Evolutionary conservation across 2,113 vertebrate species (phyloP), one percentile per base, ranked within the genome.

Genomic region (Oxygymnocypris stewartii): DNA sequence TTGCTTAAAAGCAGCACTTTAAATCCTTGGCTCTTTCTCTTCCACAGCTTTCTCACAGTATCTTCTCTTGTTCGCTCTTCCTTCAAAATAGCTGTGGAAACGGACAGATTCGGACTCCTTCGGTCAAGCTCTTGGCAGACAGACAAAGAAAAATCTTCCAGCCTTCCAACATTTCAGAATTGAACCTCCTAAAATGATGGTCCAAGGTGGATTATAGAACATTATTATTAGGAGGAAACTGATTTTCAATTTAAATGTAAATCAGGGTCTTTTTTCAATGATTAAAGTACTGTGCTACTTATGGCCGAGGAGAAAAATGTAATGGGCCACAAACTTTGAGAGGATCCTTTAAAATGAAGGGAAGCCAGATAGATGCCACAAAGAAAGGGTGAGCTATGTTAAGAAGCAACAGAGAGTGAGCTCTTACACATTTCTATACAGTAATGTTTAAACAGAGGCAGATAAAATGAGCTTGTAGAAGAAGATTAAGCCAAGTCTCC

Each of bases 181-280:
- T 92, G 91, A 93, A 93, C 92, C 91, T 90, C 86, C 89, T 91
- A 5, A 69, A 89, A 90, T 93, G 89, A 92, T 92, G 88, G 92
- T 90, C 92, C 88, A 93, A 92, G 92, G 90, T 94, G 91, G 91
- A 94, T 95, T 94, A 92, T 89, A 87, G 86, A 84, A 92, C 87
- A 89, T 93, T 89, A 92, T 93, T 93, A 92, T 94, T 88, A 91
- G 88, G 88, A 90, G 90, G 92, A 93, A 91, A 89, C 89, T 82
- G 90, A 91, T 92, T 94, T 95, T 92, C 89, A 84, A 94, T 94
- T 93, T 94, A 94, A 95, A 95, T 95, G 92, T 92, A 95, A 94
- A 95, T 94, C 91, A 91, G 89, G 84, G 87, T 40, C 87, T 90
- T 92, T 87, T 90, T 90, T 86, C 87, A 90, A 92, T 92, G 92